Conservation (phyloP, 2,797 vertebrate species). For the Danionella dracula region DNA sequence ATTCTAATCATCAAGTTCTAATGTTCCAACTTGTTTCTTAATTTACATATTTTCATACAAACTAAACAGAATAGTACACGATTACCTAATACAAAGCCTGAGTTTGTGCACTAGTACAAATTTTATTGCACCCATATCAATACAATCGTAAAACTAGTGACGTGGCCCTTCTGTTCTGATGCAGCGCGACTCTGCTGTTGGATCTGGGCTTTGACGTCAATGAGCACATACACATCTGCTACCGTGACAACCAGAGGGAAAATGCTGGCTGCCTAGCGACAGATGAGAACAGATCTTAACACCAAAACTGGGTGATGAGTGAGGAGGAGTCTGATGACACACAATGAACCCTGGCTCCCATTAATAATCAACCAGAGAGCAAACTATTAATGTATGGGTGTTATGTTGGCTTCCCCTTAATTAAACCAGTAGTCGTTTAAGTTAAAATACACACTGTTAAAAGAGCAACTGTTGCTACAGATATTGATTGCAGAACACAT, state of each 20-base stretch:
- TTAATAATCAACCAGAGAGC: constrained; percentile 27
- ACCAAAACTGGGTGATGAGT: constrained; percentile 41
- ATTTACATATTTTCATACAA: too few species aligned
- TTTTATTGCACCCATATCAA: too few species aligned
- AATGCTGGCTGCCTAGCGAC: constrained; percentile 63
- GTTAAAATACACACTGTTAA: neutral
- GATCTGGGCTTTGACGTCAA: constrained; percentile 35
- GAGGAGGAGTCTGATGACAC: constrained; percentile 26
- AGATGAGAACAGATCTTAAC: constrained; percentile 47
- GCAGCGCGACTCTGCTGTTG: neutral
- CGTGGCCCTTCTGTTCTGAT: neutral
- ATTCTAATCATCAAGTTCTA: too few species aligned
- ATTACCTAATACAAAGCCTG: too few species aligned
- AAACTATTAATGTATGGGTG: neutral
- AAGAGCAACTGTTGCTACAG: neutral
- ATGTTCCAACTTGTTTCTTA: too few species aligned
- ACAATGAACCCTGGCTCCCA: constrained; percentile 12
- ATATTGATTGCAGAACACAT: neutral
- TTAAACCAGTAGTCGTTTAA: neutral
- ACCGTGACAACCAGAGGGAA: constrained; percentile 57
- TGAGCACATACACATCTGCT: constrained; percentile 40
- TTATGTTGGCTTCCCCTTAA: neutral
- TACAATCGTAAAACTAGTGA: neutral
- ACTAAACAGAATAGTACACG: too few species aligned
- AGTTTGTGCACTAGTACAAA: too few species aligned